Conservation (phyloP, 2,888 invertebrate genomes). For the Allolobophora icterica region DNA sequence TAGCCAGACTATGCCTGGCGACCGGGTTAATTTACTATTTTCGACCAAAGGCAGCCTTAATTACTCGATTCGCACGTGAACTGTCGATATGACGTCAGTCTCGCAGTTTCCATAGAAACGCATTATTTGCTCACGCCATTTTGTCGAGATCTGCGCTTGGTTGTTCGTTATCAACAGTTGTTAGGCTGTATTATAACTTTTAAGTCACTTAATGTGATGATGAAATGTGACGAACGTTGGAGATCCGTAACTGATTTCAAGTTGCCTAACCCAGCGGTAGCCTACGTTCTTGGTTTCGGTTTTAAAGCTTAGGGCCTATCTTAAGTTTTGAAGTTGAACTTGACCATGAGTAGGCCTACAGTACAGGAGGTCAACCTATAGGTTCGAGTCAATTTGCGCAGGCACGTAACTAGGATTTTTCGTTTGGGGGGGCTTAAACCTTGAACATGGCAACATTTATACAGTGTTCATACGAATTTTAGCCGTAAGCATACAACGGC, state of each 20-base stretch:
- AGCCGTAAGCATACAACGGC: no score
- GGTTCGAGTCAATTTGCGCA: no score
- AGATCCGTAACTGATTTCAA: not conserved
- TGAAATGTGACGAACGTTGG: not conserved
- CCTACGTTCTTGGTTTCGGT: not conserved
- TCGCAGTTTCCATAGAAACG: not conserved
- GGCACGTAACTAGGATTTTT: no score
- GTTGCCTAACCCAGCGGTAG: no score
- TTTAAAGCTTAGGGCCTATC: no score
- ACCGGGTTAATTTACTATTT: not conserved
- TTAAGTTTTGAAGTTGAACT: not conserved
- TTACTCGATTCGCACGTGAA: conserved; percentile 1
- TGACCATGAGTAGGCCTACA: no score
- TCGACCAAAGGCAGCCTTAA: not conserved
- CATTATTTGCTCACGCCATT: not conserved
- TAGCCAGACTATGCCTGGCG: not conserved
- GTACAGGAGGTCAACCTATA: no score
- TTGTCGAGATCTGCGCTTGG: no score
- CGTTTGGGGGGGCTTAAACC: no score
- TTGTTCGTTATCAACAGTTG: not conserved
- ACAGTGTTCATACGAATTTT: no score
- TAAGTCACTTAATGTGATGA: not conserved
- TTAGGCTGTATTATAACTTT: no score
- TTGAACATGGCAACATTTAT: no score
- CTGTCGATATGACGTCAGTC: not conserved